These are phyloP conservation scores for Pocillopora grandis DNA, from an alignment of 92 coral and sea anemone species.

Conservation along the genomic window DNA sequence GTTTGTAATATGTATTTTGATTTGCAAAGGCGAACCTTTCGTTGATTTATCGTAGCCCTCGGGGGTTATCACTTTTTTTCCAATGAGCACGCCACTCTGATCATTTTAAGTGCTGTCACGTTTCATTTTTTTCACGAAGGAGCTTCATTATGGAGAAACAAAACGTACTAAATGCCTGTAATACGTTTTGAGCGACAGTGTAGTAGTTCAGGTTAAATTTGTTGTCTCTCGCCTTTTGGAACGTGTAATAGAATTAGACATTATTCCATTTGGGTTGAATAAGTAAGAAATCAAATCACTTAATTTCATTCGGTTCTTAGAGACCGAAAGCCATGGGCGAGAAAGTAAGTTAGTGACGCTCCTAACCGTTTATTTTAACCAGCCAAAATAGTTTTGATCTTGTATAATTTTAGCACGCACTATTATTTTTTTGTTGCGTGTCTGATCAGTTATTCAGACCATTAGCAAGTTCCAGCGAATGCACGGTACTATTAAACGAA, in stretches of 20 bases:
- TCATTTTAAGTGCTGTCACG: not conserved
- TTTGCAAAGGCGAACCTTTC: not conserved
- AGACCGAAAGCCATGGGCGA: too few relatives aligned
- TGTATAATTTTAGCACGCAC: slow-evolving; percentile 1
- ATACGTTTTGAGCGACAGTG: not conserved
- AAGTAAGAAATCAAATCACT: too few relatives aligned
- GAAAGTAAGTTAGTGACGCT: too few relatives aligned
- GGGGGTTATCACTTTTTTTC: not conserved
- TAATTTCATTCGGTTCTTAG: too few relatives aligned
- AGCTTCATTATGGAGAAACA: not conserved
- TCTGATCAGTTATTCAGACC: not conserved
- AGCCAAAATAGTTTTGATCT: not conserved
- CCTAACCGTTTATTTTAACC: too few relatives aligned
- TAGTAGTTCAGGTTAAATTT: not conserved
- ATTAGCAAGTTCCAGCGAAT: not conserved
- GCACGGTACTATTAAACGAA: not conserved
- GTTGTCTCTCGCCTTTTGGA: too few relatives aligned
- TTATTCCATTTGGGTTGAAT: too few relatives aligned
- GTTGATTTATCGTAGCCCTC: not conserved
- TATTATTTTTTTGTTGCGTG: not conserved
- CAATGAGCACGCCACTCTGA: not conserved
- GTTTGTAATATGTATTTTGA: not conserved
- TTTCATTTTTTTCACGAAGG: not conserved
- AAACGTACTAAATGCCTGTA: not conserved
- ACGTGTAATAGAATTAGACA: too few relatives aligned